Evolutionary conservation across 1,140 invertebrate species (phyloP), one percentile per base, ranked within the genome.

Genomic region (Aphelenchoides fujianensis): DNA sequence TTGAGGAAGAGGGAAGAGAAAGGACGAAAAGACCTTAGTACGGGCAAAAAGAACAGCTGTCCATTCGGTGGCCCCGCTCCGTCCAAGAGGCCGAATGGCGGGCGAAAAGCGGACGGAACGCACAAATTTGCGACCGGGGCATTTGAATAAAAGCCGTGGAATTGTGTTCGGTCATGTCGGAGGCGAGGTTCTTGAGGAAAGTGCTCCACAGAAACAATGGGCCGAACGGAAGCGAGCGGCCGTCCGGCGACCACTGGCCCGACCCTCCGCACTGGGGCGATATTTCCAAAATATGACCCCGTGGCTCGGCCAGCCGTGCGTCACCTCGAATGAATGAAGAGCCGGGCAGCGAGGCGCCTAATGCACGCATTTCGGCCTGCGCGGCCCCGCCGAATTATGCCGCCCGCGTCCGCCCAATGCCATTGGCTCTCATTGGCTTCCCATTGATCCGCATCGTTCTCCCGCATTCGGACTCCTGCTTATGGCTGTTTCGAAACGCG

Each of bases 91-190:
- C 12, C 41, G 23, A 48, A 48, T 48, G 41, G 23, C 12, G 41
- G 12, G 23, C 12, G 23, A 16, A 48, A 48, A 48, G 23, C 41
- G 41, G 41, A 16, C 12, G 41, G 12, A 16, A 48, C 12, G 41
- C 41, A 16, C 23, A 48, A 48, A 48, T 48, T 48, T 48, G 12
- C 12, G 41, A 23, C 23, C 41, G 41, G 23, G 23, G 23, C 41
- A 48, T 48, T 48, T 48, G 41, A 48, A 48, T 48, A 48, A 48
- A 48, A 48, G 23, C 41, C n/a, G n/a, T n/a, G n/a, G n/a, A n/a
- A n/a, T n/a, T 48, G 41, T 48, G 41, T 48, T 48, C 41, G 23
- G 41, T 48, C 41, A 23, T 48, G n/a, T n/a, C n/a, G n/a, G n/a
- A n/a, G n/a, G n/a, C n/a, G n/a, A n/a, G n/a, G n/a, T n/a, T n/a